Evolutionary conservation across 2,113 vertebrate genomes (phyloP).

Genomic region (Circaetus gallicus): DNA sequence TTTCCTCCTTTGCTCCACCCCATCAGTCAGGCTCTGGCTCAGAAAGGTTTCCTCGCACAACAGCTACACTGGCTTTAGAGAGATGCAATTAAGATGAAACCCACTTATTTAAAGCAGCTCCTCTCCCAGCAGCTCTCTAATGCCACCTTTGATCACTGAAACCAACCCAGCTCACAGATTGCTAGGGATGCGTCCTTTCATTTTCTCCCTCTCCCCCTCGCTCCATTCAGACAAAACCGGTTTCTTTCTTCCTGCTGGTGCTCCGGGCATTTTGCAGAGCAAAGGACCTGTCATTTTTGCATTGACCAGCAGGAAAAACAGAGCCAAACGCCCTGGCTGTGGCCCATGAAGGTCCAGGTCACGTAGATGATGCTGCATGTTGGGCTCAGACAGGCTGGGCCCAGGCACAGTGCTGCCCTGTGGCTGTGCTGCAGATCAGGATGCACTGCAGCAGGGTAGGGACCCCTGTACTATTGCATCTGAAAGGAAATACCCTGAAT

Average conservation of each 20-base stretch:
- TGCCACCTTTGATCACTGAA: slow-evolving; percentile 45
- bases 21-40: neutral
- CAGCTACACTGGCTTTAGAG: neutral
- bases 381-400: neutral
- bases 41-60: neutral
- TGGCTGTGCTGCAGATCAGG: neutral
- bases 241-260: neutral
- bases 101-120: slow-evolving; percentile 29
- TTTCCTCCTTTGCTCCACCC: neutral
- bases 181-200: neutral
- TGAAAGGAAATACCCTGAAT: neutral
- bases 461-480: neutral
- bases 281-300: neutral
- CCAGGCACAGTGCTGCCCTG: neutral
- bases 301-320: neutral
- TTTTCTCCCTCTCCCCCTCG: neutral
- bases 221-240: neutral
- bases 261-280: neutral
- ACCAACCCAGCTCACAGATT: neutral
- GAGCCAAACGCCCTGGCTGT: neutral
- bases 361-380: rapidly evolving
- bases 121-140: neutral
- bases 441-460: neutral
- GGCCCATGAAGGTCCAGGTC: neutral
- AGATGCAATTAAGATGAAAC: slow-evolving; percentile 49